These are phyloP conservation scores for Dryoscopus gambensis DNA, from an alignment of 2,113 vertebrate species.

Conservation along the genomic window DNA sequence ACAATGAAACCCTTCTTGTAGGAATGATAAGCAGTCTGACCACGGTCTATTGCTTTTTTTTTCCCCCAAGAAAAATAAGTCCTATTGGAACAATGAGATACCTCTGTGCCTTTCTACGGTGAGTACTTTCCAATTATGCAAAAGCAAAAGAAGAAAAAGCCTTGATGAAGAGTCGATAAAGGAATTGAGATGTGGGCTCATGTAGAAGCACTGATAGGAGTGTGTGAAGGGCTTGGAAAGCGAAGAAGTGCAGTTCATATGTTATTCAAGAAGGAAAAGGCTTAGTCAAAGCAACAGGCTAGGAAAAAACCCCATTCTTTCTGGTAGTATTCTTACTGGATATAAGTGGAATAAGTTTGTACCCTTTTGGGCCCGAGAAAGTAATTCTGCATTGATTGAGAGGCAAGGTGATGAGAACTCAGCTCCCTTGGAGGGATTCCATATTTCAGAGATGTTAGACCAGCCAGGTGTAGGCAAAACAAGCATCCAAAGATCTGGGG, in stretches of 20 bases:
- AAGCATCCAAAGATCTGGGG: neutral
- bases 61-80: neutral
- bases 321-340: neutral
- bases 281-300: neutral
- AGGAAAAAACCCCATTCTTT: neutral
- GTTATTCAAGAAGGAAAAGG: neutral
- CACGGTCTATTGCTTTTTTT: neutral
- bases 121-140: neutral
- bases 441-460: neutral
- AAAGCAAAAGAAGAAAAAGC: neutral
- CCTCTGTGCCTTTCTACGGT: neutral
- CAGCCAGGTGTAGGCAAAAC: neutral
- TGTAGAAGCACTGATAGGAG: neutral
- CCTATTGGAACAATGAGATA: neutral
- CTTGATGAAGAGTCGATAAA: neutral
- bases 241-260: neutral
- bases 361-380: neutral
- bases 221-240: neutral
- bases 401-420: neutral
- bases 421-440: neutral
- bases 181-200: neutral
- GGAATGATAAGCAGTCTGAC: neutral
- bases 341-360: neutral
- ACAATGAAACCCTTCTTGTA: neutral
- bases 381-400: neutral